A percentile compares a stretch with the other conserved stretches of the same genome.
phyloP scores from a whole-genome alignment of 2,113 vertebrate genomes.

The Nicator chloris region DNA sequence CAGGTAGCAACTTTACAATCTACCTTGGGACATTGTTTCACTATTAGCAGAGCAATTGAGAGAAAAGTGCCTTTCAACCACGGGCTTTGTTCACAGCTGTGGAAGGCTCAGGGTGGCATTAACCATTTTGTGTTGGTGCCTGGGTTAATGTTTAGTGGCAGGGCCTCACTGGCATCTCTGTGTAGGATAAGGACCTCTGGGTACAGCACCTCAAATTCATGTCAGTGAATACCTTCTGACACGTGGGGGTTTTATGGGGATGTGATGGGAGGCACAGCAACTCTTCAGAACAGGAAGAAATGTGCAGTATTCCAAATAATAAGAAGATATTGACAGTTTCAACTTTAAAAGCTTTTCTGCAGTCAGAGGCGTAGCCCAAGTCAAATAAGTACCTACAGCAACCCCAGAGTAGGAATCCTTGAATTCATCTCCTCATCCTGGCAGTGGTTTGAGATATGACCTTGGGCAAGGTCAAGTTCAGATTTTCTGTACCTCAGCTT shows the following conservation, averaged over 20 bases:
- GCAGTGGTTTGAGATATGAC: neutral
- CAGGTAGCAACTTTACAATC: neutral
- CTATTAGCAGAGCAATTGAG: neutral
- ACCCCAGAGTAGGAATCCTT: neutral
- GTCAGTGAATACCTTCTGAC: neutral
- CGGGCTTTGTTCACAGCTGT: neutral
- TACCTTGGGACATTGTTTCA: neutral
- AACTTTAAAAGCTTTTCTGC: neutral
- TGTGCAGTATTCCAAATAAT: neutral
- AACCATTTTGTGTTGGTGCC: neutral
- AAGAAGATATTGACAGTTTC: neutral
- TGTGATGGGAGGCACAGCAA: neutral
- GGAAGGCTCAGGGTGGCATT: rapidly evolving
- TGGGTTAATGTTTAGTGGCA: neutral
- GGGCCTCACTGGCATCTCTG: neutral
- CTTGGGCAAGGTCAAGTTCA: slow-evolving; percentile 2
- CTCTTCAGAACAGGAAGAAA: neutral
- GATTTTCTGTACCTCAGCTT: neutral
- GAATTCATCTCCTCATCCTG: neutral
- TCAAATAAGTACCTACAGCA: neutral
- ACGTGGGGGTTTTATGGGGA: neutral
- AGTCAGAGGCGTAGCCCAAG: rapidly evolving
- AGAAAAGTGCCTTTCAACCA: neutral
- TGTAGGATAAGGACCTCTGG: neutral
- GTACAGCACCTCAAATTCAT: neutral